Evolutionary conservation across 2,888 invertebrate species (phyloP), one percentile per base, ranked within the genome.

Genomic region (Megamerina dolium): DNA sequence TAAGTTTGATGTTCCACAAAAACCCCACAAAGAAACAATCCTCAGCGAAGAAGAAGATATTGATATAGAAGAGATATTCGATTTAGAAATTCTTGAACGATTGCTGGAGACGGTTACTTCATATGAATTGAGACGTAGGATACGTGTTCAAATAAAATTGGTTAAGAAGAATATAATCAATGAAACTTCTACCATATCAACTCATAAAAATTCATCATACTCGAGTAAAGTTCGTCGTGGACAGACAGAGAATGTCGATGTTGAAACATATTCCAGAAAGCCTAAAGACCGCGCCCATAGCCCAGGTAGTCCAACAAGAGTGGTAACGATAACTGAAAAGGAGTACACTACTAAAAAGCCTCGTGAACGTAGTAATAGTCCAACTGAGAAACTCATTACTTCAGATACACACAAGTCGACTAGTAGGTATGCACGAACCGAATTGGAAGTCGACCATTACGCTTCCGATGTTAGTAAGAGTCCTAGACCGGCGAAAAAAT

Each of bases 81-180:
- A 87, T 57, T 60, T 85, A 52, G 77, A 79, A 59, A 73, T 83
- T 55, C 74, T 87, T 45, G 86, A 86, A 70, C 77, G 78, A 72
- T 77, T 86, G 77, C 73, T 87, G 67, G 84, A 86, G 72, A 82
- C 81, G 60, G 83, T 85, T 45, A 79, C 79, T 41, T 82, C 82
- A 49, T 88, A 88, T 64, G 87, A 88, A 62, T 77, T 86, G 58
- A 74, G 88, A 54, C 78, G 86, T 49, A 78, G 84, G 53, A 84
- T 89, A 42, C 77, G 88, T 49, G 77, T 84, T 3, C 87, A 87
- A 68, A 85, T 88, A 48, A 76, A 87, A 49, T 66, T 83, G 14
- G 82, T 85, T 8, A 83, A 80, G 63, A 81, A 81, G 63, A 81
- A 82, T 56, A 73, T 77, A 51, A 74, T 75, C 20, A 77, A 77